A percentile compares a stretch with the other conserved stretches of the same genome.
phyloP scores from a whole-genome alignment of 2,797 vertebrate genomes.

The Anas bernieri region DNA sequence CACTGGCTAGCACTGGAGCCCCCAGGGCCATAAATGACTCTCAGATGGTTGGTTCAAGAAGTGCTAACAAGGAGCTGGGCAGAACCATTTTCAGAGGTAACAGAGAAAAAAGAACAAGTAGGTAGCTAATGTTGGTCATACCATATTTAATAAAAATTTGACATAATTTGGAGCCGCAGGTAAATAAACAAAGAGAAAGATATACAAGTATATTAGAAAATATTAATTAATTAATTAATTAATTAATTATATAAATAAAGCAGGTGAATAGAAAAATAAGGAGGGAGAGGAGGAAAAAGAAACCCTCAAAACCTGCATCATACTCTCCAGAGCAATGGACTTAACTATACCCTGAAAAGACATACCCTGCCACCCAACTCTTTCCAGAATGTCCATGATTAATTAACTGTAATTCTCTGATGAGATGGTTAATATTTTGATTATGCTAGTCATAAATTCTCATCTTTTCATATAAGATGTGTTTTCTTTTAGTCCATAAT shows the following conservation, averaged over 20 bases:
- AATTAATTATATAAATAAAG: too few species aligned
- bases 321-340: neutral
- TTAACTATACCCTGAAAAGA: neutral
- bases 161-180: neutral
- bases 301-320: neutral
- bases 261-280: neutral
- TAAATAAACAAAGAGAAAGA: neutral
- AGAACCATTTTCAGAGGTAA: neutral
- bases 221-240: too few species aligned
- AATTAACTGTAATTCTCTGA: neutral
- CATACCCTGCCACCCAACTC: neutral
- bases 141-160: neutral
- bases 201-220: neutral
- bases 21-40: neutral
- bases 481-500: neutral
- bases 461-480: neutral
- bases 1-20: neutral
- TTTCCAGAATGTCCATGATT: neutral
- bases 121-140: neutral
- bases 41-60: too few species aligned
- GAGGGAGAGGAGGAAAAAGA: neutral
- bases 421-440: neutral
- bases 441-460: neutral
- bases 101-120: neutral
- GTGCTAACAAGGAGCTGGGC: neutral